A percentile compares a stretch with the other conserved stretches of the same genome.
phyloP scores from a whole-genome alignment of 2,888 invertebrate species.

The Amphipoea oculea region DNA sequence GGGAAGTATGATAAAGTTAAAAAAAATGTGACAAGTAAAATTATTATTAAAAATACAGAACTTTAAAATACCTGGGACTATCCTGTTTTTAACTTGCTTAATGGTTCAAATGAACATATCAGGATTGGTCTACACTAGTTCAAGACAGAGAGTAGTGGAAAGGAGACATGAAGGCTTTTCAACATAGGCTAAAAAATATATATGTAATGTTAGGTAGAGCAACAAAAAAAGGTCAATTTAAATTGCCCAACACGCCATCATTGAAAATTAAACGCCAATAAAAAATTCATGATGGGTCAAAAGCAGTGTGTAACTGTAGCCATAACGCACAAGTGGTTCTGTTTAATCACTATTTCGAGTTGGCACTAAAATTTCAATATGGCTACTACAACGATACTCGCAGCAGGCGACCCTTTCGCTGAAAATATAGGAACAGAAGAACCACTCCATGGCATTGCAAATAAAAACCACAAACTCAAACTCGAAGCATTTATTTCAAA shows the following conservation, averaged over 20 bases:
- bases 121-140: not conserved
- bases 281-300: slow-evolving; percentile 23
- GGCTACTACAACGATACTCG: slow-evolving; percentile 40
- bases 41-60: not conserved
- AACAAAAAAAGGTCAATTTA: not conserved
- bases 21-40: slow-evolving; percentile 14
- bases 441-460: not conserved
- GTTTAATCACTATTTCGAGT: slow-evolving; percentile 61
- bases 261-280: slow-evolving; percentile 17
- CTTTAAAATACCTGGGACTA: not conserved
- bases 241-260: not conserved
- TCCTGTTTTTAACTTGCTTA: not conserved
- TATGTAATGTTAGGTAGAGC: not conserved
- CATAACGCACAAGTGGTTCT: slow-evolving; percentile 37
- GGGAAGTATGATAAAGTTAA: slow-evolving; percentile 1
- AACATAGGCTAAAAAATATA: not conserved
- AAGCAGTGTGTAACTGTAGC: slow-evolving; percentile 25
- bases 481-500: too few relatives aligned
- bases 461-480: not conserved
- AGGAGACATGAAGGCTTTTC: not conserved
- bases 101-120: not conserved
- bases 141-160: not conserved
- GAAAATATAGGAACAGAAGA: slow-evolving; percentile 26
- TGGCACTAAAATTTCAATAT: slow-evolving; percentile 62
- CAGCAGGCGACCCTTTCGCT: slow-evolving; percentile 34